Percentiles rank a stretch among this genome's conserved stretches.
These are phyloP conservation scores for Resseliella maxima DNA, from an alignment of 2,888 invertebrate genomes.

Conservation along the genomic window DNA sequence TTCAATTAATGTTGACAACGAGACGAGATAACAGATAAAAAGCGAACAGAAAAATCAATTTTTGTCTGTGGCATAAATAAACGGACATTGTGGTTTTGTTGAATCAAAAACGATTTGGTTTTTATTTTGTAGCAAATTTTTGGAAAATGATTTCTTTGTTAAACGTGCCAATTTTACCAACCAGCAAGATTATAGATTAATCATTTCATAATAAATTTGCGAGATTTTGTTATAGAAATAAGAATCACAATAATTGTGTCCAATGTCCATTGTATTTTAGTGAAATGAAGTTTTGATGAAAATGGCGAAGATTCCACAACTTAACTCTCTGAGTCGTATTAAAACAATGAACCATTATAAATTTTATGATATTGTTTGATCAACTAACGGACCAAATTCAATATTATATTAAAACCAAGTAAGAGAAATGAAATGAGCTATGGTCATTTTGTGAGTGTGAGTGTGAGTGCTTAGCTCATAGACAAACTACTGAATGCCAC, in stretches of 20 bases:
- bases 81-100: neutral
- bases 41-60: neutral
- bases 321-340: no score
- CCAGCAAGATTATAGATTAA: neutral
- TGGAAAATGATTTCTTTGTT: neutral
- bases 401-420: neutral
- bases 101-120: neutral
- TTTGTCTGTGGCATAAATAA: neutral
- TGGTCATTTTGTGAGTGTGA: neutral
- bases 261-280: no score
- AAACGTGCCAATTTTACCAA: neutral
- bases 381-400: neutral
- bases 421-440: neutral
- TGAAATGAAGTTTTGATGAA: no score
- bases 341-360: conserved; percentile 3
- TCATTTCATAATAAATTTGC: neutral
- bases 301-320: no score
- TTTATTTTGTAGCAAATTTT: no score
- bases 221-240: neutral
- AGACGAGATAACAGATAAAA: neutral
- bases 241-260: neutral
- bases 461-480: no score
- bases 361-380: conserved; percentile 31
- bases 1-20: conserved; percentile 28
- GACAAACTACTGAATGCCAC: neutral